Percentiles rank a stretch among this genome's conserved stretches.
phyloP scores from a whole-genome alignment of 2,113 vertebrate species.

The Saccopteryx leptura region DNA sequence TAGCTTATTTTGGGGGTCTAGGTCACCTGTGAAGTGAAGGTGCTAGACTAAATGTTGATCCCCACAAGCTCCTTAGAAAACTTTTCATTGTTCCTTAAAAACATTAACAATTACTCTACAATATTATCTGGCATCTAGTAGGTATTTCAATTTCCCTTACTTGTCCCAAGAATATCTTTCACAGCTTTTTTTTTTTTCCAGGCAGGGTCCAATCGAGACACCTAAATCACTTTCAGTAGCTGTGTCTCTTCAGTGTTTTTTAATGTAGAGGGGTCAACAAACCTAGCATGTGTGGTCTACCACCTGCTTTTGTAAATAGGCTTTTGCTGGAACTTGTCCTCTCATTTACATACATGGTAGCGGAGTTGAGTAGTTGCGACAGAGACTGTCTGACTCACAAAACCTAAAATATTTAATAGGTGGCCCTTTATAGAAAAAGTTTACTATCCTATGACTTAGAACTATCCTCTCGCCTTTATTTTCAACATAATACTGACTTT shows the following conservation, averaged over 20 bases:
- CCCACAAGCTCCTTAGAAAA: background rate
- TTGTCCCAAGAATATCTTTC: constrained; percentile 6
- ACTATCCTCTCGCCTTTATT: background rate
- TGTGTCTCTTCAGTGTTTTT: background rate
- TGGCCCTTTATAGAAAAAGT: background rate
- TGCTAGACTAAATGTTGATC: background rate
- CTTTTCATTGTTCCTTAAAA: background rate
- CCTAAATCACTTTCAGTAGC: background rate
- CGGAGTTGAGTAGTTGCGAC: background rate
- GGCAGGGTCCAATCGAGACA: background rate
- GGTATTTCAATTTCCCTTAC: background rate
- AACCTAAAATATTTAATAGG: constrained; percentile 4
- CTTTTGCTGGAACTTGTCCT: background rate
- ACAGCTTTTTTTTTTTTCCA: background rate
- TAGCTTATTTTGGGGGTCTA: background rate
- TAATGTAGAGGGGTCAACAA: background rate
- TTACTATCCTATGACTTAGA: background rate
- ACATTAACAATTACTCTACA: constrained; percentile 14
- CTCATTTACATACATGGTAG: background rate
- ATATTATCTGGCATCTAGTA: background rate
- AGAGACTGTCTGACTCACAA: background rate
- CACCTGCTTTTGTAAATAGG: background rate
- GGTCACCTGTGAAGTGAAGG: background rate
- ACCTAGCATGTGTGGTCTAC: background rate
- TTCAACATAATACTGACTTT: background rate